Evolutionary conservation across 2,113 vertebrate species (phyloP), one percentile per base, ranked within the genome.

Genomic region (Zapus hudsonius): DNA sequence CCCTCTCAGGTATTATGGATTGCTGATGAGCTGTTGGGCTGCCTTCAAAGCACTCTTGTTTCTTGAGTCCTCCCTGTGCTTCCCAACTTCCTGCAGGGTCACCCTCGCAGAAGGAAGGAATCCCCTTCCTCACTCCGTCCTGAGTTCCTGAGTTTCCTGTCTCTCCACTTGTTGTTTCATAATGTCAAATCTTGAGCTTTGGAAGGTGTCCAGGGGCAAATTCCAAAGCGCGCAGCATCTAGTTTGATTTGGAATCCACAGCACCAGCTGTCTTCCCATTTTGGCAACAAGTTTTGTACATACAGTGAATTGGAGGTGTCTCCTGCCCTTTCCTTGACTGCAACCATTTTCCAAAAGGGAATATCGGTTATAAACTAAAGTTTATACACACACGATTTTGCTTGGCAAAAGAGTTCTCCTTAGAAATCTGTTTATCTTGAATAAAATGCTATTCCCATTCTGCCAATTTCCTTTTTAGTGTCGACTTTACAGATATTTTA

Each of bases 221-320:
- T 87, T 90, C 89, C 81, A 87, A 95, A 67, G 73, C 19, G 0
- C 29, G 9, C 63, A 85, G 81, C 74, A 57, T 81, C 94, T 81
- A 38, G 38, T 85, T 72, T 88, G 91, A 95, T 87, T 86, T 83
- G 76, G 20, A 55, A 85, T 92, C 72, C 81, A 75, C 83, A 92
- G 82, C 93, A 73, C 57, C 89, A 84, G 75, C 75, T 75, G 20
- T 79, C 85, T 93, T 93, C 76, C 83, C n/a, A 3, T 87, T 81
- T 89, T 85, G 38, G 89, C 75, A 92, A 66, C 76, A 64, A 87
- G 47, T 81, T 72, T 31, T 67, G 19, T 82, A 13, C 74, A 91
- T 31, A 90, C 15, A 87, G 55, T 27, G 52, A 91, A 33, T 84
- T 82, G 69, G 66, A 89, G 31, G 1, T 31, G 44, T 69, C 44